Evolutionary conservation across 2,888 invertebrate species (phyloP).

Genomic region (Zygothrica quintamaculata): DNA sequence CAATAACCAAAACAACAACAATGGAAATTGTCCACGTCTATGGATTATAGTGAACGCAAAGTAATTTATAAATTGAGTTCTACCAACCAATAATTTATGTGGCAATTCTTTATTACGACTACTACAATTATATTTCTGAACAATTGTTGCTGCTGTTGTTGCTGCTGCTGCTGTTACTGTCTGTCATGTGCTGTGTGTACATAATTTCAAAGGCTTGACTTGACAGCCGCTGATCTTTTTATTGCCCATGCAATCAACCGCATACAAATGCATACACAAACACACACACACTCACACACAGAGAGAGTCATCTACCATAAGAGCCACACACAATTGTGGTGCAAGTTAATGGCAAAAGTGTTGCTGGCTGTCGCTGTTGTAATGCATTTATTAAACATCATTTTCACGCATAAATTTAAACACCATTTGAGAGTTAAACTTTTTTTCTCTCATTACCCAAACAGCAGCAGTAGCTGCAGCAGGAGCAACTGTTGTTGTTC

Average conservation of each 20-base stretch:
- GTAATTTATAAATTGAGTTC: constrained; percentile 63
- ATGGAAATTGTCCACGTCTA: too few species aligned
- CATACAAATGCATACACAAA: constrained; percentile 11
- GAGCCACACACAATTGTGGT: constrained; percentile 54
- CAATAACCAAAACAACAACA: too few species aligned
- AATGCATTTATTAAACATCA: constrained; percentile 79
- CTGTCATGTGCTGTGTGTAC: constrained; percentile 29
- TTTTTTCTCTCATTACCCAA: constrained; percentile 1
- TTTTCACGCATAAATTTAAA: constrained; percentile 70
- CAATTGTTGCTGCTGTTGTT: constrained; percentile 28
- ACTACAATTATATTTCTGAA: constrained; percentile 54
- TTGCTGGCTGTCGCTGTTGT: constrained; percentile 61
- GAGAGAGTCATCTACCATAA: too few species aligned
- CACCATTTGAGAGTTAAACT: constrained; percentile 36
- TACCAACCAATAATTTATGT: constrained; percentile 60
- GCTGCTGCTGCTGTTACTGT: constrained; percentile 22
- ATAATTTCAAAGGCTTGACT: constrained; percentile 28
- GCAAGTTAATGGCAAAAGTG: constrained; percentile 69
- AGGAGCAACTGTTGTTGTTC: constrained; percentile 16
- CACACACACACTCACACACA: not conserved
- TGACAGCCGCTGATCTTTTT: constrained; percentile 73
- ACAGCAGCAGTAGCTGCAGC: constrained; percentile 5
- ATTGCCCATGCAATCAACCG: constrained; percentile 50
- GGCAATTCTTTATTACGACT: constrained; percentile 50
- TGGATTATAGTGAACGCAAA: constrained; percentile 43